Base-by-base conservation (phyloP, 2,888 invertebrate genomes). In the Ectemnius lituratus region DNA sequence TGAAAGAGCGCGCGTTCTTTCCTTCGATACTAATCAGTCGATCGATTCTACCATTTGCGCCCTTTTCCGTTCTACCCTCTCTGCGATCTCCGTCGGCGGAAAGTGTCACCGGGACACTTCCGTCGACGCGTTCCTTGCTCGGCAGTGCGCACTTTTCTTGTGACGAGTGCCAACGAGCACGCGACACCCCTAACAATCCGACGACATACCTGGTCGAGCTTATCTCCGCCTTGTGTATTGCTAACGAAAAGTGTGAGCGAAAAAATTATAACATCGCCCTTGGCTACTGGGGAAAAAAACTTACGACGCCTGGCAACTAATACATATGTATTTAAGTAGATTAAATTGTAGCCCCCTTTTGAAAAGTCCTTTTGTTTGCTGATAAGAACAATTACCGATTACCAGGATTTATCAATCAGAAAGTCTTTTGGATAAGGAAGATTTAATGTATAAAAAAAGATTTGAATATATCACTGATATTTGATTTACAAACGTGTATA, bases 41-140 rank as follows among this genome's bases (percentile, higher is more conserved):
- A 27, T 18, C 20, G n/a, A 14, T 52, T 52, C 16, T 14, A 52
- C 52, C n/a, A 5, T 4, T 16, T 16, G 0, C 2, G 47, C 13
- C 47, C n/a, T 47, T 47, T 47, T 47, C 47, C n/a, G 23, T 3
- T 47, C n/a, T 5, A 2, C 69, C 62, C 73, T 67, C 65, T 73
- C 62, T 23, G 46, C 49, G 4, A 4, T 20, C 8, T 2, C 23
- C 57, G 57, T 6, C 27, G 45, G 4, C 52, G 52, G 63, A 37
- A 65, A 65, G 65, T 65, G 65, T 65, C 65, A 20, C n/a, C 14
- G 45, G 57, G 37, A 65, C 57, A 57, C 65, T 65, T 65, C 65
- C 58, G 65, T 16, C 18, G 18, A 14, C 57, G 65, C 46, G 56
- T 45, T 23, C 2, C 23, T 23, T 23, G 2, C 23, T 23, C 2